Evolutionary conservation across 2,113 vertebrate genomes (phyloP).

Genomic region (Lophius piscatorius): DNA sequence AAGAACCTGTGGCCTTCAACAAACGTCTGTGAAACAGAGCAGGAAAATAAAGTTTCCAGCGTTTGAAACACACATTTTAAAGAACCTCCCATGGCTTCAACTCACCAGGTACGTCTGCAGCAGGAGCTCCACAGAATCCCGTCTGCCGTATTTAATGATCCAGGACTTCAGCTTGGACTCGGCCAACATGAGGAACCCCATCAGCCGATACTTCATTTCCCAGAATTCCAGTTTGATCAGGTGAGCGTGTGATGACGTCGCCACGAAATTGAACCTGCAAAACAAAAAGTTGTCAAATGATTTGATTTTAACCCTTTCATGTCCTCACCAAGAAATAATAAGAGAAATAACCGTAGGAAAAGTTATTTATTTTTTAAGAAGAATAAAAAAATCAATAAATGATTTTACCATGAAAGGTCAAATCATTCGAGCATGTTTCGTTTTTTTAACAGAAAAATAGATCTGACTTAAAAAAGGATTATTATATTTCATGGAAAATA

Average conservation of each 20-base stretch:
- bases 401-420: too few species aligned
- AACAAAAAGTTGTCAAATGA: constrained; percentile 37
- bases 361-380: too few species aligned
- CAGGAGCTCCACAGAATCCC: constrained; percentile 92
- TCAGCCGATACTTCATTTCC: constrained; percentile 95
- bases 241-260: constrained; percentile 90
- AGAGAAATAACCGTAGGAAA: too few species aligned
- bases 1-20: constrained; percentile 96
- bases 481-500: too few species aligned
- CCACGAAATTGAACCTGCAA: constrained; percentile 93
- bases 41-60: not conserved
- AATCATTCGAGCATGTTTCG: too few species aligned
- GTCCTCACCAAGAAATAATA: too few species aligned
- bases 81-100: constrained; percentile 1
- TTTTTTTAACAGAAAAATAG: too few species aligned
- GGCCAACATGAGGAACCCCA: constrained; percentile 92
- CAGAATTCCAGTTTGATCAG: constrained; percentile 97
- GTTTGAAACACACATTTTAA: not conserved
- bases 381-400: too few species aligned
- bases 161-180: constrained; percentile 98
- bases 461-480: too few species aligned
- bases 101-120: constrained; percentile 94
- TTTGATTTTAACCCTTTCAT: not conserved
- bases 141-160: constrained; percentile 97
- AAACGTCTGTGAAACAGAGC: constrained; percentile 80